Evolutionary conservation across 2,888 invertebrate genomes (phyloP), one percentile per base, ranked within the genome.

Genomic region (Dynastes tityus): DNA sequence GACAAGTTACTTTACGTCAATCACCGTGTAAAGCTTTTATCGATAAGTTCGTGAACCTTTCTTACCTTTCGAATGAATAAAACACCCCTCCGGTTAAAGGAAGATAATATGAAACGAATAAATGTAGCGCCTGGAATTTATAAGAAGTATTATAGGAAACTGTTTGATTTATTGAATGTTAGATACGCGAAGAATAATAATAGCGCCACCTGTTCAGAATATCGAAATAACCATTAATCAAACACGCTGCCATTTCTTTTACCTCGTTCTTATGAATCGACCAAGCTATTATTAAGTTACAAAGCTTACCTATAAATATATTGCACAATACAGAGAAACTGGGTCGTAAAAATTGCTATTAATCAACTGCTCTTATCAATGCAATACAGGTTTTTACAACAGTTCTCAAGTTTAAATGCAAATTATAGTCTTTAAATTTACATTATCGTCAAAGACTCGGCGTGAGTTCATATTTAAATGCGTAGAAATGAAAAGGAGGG

Each of bases 131-230:
- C 22, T 22, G 55, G 5, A 58, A 8, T 16, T 29, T 51, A 16
- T 65, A 45, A 40, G 37, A 37, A 65, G 9, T 37, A 68, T 51
- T 68, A 68, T 68, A 9, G 27, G 61, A 63, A 68, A 51, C 27
- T 6, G 5, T 9, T 51, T 51, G 73, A 58, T 73, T 73, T 73
- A 73, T 73, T 45, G 58, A n/a, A 22, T 22, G 58, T 37, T 73
- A 22, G 40, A 58, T 73, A 73, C 16, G 55, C 8, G 22, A 37
- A 22, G 40, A 61, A 37, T 58, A 58, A 58, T 73, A 73, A 73
- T 73, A 40, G 40, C 58, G 27, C 58, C 73, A 73, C 73, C 73
- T 73, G 73, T 40, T 73, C 73, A 40, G 70, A 51, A 58, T 73
- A 73, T 58, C 40, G 58, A 73, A 58, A 8, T 37, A 32, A 16